Base-by-base conservation (phyloP, 2,888 invertebrate genomes). In the Cerceris rybyensis region DNA sequence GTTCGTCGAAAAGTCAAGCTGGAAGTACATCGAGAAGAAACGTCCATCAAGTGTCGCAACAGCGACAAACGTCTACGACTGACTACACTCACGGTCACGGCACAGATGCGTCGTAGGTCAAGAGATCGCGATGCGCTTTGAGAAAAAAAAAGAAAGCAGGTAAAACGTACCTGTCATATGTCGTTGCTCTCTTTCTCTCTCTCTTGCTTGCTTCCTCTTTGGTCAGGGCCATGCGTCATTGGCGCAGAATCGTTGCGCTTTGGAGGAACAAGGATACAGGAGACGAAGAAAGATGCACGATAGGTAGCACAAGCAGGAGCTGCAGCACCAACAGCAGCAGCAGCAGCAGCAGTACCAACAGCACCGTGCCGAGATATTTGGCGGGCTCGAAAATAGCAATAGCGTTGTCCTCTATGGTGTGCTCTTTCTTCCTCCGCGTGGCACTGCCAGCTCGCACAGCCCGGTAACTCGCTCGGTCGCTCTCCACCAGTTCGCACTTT, bases 341-440 rank as follows among this genome's bases (percentile, higher is more conserved):
- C 70, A 59, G 46, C 58, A 13, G 64, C 17, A 58, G 49, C 57
- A 66, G 43, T n/a, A 17, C 17, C 28, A 13, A 9, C 57, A 42
- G 73, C 60, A 60, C 64, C 73, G 77, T 52, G 49, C 66, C 43
- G 67, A 81, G 81, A 84, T 85, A 85, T 84, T 84, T 78, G 85
- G 83, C 84, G 75, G 78, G 68, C 85, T 85, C 85, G 60, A 83
- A 85, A 85, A 85, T 85, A 85, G 85, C 83, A 85, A 81, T 81
- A 77, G 75, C 80, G 71, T 77, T 70, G 75, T 82, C 76, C 80
- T 75, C 81, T 81, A 75, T 70, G 81, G 67, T 69, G 74, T 61
- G 68, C 60, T 39, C 58, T 42, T 14, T 58, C 67, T 67, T 66
- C 67, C 61, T 71, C 70, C 55, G 16, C 70, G 58, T 49, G 50